phyloP scores from a whole-genome alignment of 2,797 vertebrate species.

The Lutjanus argentimaculatus region DNA sequence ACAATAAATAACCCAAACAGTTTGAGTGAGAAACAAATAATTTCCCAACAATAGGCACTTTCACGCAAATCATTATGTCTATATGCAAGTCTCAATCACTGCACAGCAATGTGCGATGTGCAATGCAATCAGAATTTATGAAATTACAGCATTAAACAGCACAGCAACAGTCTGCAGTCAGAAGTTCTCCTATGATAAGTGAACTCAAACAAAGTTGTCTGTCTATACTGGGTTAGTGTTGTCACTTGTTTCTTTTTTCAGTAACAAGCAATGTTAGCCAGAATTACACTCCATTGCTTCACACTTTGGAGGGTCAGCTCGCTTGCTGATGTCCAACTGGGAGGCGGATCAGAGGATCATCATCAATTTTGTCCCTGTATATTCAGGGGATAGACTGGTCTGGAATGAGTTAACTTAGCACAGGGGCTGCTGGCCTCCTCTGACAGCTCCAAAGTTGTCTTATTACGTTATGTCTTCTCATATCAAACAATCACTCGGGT shows the following conservation, averaged over 20 bases:
- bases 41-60: slow-evolving; percentile 11
- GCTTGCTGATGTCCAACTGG: too few relatives aligned
- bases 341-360: neutral
- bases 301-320: too few relatives aligned
- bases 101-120: neutral
- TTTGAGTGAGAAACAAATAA: slow-evolving; percentile 1
- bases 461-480: too few relatives aligned
- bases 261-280: neutral
- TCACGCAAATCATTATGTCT: slow-evolving; percentile 18
- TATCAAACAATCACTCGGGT: neutral
- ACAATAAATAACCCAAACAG: slow-evolving; percentile 15
- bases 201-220: neutral
- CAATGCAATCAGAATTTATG: slow-evolving; percentile 15
- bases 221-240: neutral
- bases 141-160: slow-evolving; percentile 1
- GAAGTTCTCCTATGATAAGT: neutral
- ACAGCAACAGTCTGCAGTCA: neutral
- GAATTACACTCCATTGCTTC: too few relatives aligned
- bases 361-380: neutral
- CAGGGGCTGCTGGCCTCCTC: neutral
- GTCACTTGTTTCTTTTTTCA: neutral
- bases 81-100: slow-evolving; percentile 10
- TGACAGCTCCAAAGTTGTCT: neutral
- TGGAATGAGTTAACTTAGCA: neutral
- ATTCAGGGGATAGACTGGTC: neutral